Evolutionary conservation across 2,113 vertebrate genomes (phyloP).

Genomic region (Aramus guarauna): DNA sequence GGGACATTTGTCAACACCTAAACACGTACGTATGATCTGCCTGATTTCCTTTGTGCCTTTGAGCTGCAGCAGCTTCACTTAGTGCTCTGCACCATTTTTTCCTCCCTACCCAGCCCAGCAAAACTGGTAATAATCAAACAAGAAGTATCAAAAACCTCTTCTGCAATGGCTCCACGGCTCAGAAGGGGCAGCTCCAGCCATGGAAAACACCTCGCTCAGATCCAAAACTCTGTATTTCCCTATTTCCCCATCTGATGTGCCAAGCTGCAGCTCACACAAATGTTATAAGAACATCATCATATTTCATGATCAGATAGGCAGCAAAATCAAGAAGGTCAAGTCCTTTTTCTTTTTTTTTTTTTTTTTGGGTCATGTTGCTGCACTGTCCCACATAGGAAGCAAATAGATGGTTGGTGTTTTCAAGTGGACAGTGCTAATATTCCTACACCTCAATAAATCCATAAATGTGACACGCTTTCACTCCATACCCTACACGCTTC

Average conservation of each 20-base stretch:
- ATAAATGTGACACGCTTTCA: constrained; percentile 70
- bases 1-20: background rate
- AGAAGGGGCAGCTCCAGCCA: background rate
- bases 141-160: background rate
- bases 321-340: constrained; percentile 37
- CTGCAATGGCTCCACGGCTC: background rate
- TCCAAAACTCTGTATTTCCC: background rate
- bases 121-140: background rate
- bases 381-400: constrained; percentile 26
- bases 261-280: constrained; percentile 9
- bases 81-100: background rate
- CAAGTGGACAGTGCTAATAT: constrained; percentile 58
- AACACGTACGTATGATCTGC: background rate
- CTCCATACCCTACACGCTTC: background rate
- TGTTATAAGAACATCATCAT: background rate
- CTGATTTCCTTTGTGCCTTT: background rate
- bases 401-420: constrained; percentile 59
- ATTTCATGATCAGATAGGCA: constrained; percentile 36
- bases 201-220: background rate
- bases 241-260: constrained; percentile 2
- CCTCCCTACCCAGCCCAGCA: background rate
- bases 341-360: background rate
- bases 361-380: background rate
- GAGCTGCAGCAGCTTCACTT: background rate
- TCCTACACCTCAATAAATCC: constrained; percentile 74